phyloP scores from a whole-genome alignment of 2,888 invertebrate species.

The Cetonia aurata region DNA sequence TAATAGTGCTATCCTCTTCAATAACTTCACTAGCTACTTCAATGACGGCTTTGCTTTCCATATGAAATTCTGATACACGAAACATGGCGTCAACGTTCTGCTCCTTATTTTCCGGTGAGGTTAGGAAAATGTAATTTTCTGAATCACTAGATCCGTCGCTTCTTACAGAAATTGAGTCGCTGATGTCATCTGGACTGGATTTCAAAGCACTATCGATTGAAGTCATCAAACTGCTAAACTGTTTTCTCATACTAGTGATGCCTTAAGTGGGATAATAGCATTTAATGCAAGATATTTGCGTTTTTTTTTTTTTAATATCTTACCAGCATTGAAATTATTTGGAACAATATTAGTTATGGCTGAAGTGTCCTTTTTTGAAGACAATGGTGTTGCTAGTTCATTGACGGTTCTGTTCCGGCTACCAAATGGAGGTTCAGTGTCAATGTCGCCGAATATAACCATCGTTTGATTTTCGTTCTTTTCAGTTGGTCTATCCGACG shows the following conservation, averaged over 20 bases:
- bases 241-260: constrained; percentile 84
- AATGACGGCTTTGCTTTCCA: constrained; percentile 67
- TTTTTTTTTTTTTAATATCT: constrained; percentile 10
- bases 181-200: constrained; percentile 79
- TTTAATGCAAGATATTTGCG: not conserved
- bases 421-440: constrained; percentile 37
- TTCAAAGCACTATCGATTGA: constrained; percentile 87
- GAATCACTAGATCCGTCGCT: constrained; percentile 92
- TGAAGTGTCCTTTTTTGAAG: constrained; percentile 50
- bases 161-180: constrained; percentile 80
- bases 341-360: constrained; percentile 58
- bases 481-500: constrained; percentile 18
- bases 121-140: constrained; percentile 82
- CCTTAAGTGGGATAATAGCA: constrained; percentile 63
- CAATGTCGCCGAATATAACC: constrained; percentile 36
- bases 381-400: constrained; percentile 42
- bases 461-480: constrained; percentile 57
- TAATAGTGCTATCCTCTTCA: constrained; percentile 78
- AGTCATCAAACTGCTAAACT: constrained; percentile 85
- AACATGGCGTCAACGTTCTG: constrained; percentile 78
- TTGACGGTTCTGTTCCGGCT: constrained; percentile 29
- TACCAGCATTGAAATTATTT: constrained; percentile 70
- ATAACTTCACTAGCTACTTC: constrained; percentile 89
- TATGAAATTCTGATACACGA: constrained; percentile 63
- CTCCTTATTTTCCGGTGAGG: constrained; percentile 49